Conservation (phyloP, 2,888 invertebrate species). For the Trissonchulus sp. region DNA sequence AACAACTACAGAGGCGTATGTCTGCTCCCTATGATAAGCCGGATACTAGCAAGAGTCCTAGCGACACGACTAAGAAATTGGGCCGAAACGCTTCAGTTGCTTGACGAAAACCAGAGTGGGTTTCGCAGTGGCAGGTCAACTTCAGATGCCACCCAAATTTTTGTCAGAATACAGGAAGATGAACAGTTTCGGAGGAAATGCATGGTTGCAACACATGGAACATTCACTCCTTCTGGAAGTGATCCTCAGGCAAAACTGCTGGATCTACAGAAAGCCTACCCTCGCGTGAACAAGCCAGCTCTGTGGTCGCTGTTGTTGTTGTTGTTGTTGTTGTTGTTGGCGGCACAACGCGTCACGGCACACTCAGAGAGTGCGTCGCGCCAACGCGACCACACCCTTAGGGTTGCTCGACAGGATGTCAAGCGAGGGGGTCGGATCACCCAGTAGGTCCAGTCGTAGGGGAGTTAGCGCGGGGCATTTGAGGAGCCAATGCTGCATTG, state of each 20-base stretch:
- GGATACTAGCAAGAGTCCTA: slow-evolving; percentile 10
- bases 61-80: background rate
- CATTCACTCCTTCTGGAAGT: background rate
- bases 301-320: background rate
- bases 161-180: slow-evolving; percentile 12
- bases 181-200: background rate
- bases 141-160: slow-evolving; percentile 12
- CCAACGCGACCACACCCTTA: too few species aligned
- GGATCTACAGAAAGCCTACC: slow-evolving; percentile 12
- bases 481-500: too few species aligned
- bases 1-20: slow-evolving; percentile 19
- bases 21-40: slow-evolving; percentile 11
- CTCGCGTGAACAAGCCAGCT: slow-evolving; percentile 11
- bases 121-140: background rate
- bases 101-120: slow-evolving; percentile 8
- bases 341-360: too few species aligned
- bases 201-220: background rate
- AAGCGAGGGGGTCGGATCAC: too few species aligned
- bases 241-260: slow-evolving; percentile 5
- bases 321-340: too few species aligned
- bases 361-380: too few species aligned
- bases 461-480: too few species aligned
- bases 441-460: too few species aligned
- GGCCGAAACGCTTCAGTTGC: background rate
- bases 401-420: too few species aligned